Percentiles rank a stretch among this genome's conserved stretches.
phyloP scores from a whole-genome alignment of 2,888 invertebrate genomes.

The Tenthredo scrophulariae region DNA sequence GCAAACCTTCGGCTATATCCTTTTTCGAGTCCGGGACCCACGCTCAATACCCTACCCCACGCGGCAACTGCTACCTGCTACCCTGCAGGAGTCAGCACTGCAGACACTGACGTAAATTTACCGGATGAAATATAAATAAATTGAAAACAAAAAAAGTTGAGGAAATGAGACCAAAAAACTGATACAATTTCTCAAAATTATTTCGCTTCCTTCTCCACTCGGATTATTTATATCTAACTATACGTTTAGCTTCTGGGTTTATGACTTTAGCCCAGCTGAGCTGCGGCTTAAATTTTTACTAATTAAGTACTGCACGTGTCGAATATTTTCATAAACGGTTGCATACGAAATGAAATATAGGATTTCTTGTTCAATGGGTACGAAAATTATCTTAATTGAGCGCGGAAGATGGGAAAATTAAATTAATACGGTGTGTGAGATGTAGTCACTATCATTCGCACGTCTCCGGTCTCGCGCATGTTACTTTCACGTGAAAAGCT shows the following conservation, averaged over 20 bases:
- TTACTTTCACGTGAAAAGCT: not conserved
- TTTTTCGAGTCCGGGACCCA: not conserved
- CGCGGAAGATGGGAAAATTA: not conserved
- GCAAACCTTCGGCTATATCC: slow-evolving; percentile 19
- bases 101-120: not conserved
- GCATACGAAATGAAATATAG: no score
- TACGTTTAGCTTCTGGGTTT: not conserved
- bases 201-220: not conserved
- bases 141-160: not conserved
- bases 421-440: not conserved
- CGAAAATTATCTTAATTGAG: slow-evolving; percentile 4
- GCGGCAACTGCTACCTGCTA: not conserved
- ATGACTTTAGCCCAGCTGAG: no score
- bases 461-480: not conserved
- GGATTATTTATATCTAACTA: not conserved
- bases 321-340: not conserved
- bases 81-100: not conserved
- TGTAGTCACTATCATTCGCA: not conserved
- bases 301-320: not conserved
- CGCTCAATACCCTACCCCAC: not conserved
- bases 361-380: not conserved
- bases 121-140: not conserved
- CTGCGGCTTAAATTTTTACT: not conserved
- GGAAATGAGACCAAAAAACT: not conserved
- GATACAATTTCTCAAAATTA: not conserved